These are phyloP conservation scores for Sorex araneus DNA, from an alignment of 2,113 vertebrate genomes.

Conservation along the genomic window DNA sequence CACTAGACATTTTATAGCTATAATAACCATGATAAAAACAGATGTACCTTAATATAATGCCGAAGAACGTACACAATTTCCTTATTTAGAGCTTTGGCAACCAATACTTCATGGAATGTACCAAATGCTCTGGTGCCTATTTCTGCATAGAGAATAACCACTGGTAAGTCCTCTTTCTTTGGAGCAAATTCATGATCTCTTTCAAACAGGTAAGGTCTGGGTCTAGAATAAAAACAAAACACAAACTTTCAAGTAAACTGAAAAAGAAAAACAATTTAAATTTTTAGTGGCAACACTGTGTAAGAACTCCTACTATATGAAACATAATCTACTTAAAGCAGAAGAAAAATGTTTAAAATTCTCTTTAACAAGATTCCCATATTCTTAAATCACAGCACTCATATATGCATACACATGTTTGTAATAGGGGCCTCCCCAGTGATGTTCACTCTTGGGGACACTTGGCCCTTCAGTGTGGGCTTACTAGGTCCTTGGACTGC, in stretches of 20 bases:
- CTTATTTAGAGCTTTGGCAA: constrained; percentile 91
- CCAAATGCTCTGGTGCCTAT: constrained; percentile 95
- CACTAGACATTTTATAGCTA: background rate
- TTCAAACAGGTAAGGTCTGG: constrained; percentile 95
- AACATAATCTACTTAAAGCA: too few relatives aligned
- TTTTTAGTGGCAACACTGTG: background rate
- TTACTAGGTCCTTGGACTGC: too few relatives aligned
- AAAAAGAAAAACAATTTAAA: constrained; percentile 28
- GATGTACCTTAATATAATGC: constrained; percentile 94
- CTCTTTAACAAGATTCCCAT: background rate
- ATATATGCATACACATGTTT: background rate
- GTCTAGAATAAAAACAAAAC: constrained; percentile 89
- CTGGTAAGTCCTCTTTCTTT: constrained; percentile 90
- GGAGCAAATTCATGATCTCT: constrained; percentile 94
- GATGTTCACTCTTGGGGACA: too few relatives aligned
- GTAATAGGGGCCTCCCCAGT: too few relatives aligned
- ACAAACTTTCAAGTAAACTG: constrained; percentile 55
- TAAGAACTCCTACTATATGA: background rate
- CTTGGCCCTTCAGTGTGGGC: too few relatives aligned
- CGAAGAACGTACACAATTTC: constrained; percentile 95
- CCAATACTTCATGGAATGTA: constrained; percentile 94
- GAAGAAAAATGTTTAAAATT: too few relatives aligned
- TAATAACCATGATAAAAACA: constrained; percentile 49
- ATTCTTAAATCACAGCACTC: constrained; percentile 49
- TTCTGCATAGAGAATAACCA: constrained; percentile 97